Evolutionary conservation across 2,888 invertebrate species (phyloP).

Genomic region (Nezara viridula): DNA sequence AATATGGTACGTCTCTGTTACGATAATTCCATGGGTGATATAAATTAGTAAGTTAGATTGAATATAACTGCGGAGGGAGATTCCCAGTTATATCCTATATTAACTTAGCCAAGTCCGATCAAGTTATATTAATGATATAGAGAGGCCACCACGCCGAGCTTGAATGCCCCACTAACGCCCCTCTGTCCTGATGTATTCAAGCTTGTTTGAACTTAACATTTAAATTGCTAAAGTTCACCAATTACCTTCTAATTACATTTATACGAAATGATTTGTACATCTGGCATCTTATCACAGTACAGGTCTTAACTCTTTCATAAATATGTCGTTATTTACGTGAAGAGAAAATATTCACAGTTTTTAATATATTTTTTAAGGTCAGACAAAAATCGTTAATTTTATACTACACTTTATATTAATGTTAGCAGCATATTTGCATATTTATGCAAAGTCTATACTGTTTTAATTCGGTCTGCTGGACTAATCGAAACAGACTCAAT

Average conservation of each 20-base stretch:
- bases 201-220: not conserved
- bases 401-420: too few species aligned
- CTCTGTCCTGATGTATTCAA: not conserved
- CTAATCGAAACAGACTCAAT: too few species aligned
- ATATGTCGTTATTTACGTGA: too few species aligned
- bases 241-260: not conserved
- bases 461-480: too few species aligned
- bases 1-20: not conserved
- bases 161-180: not conserved
- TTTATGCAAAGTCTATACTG: too few species aligned
- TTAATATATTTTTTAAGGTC: too few species aligned
- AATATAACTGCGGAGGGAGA: not conserved
- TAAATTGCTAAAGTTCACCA: not conserved
- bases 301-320: too few species aligned
- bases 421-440: too few species aligned
- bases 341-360: too few species aligned
- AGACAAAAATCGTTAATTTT: too few species aligned
- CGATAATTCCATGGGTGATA: not conserved
- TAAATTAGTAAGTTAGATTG: slow-evolving; percentile 35
- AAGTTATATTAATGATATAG: slow-evolving; percentile 22
- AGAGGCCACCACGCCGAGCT: not conserved
- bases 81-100: slow-evolving; percentile 3
- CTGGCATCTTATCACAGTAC: not conserved
- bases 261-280: not conserved
- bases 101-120: slow-evolving; percentile 2